These are phyloP conservation scores for Zaprionus camerounensis DNA, from an alignment of 1,140 invertebrate species.

Conservation along the genomic window DNA sequence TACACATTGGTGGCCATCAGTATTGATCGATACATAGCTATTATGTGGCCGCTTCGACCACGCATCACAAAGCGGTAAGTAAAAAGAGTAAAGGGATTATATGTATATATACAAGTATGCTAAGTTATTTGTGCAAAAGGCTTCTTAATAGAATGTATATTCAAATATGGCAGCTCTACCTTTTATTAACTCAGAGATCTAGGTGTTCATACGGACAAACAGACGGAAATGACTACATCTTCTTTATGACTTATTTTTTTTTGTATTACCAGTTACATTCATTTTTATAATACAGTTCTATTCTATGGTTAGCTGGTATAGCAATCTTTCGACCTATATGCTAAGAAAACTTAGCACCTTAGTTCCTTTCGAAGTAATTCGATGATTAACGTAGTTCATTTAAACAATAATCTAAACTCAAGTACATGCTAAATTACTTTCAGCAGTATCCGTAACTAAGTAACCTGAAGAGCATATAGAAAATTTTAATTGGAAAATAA, in stretches of 20 bases:
- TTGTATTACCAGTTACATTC: too few species aligned
- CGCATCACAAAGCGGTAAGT: constrained; percentile 90
- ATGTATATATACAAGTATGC: not conserved
- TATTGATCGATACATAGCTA: constrained; percentile 93
- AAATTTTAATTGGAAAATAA: constrained; percentile 1
- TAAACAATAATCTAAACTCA: not conserved
- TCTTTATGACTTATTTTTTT: too few species aligned
- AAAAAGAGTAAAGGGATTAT: too few species aligned
- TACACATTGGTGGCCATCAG: constrained; percentile 94
- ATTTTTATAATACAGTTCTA: too few species aligned
- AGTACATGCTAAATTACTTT: not conserved
- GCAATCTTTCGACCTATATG: too few species aligned
- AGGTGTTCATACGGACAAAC: too few species aligned
- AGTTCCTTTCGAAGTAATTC: not conserved
- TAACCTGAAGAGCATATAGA: not conserved
- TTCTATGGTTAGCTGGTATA: too few species aligned
- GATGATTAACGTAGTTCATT: not conserved
- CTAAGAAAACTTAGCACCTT: not conserved
- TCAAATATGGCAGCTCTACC: too few species aligned
- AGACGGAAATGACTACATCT: too few species aligned
- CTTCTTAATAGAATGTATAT: too few species aligned
- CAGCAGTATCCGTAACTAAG: not conserved
- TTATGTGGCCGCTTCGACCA: constrained; percentile 93
- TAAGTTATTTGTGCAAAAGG: too few species aligned
- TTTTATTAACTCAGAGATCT: too few species aligned